A percentile compares a stretch with the other conserved stretches of the same genome.
phyloP scores from a whole-genome alignment of 2,797 vertebrate species.

The Eremophila alpestris region DNA sequence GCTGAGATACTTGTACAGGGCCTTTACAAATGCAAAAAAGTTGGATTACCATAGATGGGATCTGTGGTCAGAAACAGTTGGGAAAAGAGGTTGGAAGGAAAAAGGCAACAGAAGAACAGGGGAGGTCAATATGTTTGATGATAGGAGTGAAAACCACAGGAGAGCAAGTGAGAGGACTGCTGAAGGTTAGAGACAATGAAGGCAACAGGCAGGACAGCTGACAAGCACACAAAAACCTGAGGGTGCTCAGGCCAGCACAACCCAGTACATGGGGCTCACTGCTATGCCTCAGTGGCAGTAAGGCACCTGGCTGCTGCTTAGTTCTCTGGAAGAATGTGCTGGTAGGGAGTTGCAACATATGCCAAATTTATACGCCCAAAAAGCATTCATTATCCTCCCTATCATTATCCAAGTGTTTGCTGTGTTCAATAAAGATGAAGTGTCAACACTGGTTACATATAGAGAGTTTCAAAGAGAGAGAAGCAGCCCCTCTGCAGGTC shows the following conservation, averaged over 20 bases:
- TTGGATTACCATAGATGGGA: neutral
- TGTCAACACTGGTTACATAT: neutral
- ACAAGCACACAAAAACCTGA: neutral
- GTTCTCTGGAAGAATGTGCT: neutral
- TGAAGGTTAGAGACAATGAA: neutral
- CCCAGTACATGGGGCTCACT: neutral
- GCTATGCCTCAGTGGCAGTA: rapidly evolving
- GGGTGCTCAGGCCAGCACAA: neutral
- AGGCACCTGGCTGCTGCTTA: neutral
- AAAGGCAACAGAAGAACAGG: neutral
- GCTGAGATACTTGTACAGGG: neutral
- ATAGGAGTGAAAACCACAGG: neutral
- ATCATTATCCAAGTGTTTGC: neutral
- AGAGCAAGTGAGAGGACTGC: neutral
- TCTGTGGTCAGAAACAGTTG: neutral
- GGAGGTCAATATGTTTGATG: neutral
- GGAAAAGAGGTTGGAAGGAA: neutral
- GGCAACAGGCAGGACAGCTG: neutral
- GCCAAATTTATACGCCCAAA: neutral
- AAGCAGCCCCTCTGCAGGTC: neutral
- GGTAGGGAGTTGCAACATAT: neutral
- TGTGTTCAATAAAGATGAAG: neutral
- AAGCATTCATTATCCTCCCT: neutral
- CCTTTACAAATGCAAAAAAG: neutral
- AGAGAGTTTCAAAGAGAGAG: neutral